These are phyloP conservation scores for Boloria selene DNA, from an alignment of 2,888 invertebrate genomes.

Conservation along the genomic window DNA sequence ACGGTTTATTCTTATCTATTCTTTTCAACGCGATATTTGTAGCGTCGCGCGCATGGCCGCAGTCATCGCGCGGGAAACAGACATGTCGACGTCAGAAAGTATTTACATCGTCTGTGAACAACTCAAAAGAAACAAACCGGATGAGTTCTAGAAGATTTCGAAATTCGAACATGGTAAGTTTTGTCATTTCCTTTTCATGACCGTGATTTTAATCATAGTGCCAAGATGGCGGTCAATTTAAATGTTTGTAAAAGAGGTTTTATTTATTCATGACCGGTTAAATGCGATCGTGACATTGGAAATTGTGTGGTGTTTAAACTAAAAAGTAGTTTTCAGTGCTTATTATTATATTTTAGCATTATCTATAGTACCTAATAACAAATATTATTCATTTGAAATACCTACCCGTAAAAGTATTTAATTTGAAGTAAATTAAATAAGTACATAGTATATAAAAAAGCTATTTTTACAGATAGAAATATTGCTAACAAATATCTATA, in stretches of 20 bases:
- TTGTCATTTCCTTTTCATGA: background rate
- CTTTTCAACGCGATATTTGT: conserved; percentile 48
- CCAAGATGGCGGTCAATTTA: conserved; percentile 33
- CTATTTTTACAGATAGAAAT: too few relatives aligned
- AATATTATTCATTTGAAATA: background rate
- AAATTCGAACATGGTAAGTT: conserved; percentile 60
- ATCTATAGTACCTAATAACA: background rate
- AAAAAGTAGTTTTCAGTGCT: background rate
- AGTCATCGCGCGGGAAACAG: conserved; percentile 56
- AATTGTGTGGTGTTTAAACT: conserved; percentile 1
- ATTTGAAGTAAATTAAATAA: too few relatives aligned
- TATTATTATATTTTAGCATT: background rate
- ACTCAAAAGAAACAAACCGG: conserved; percentile 20
- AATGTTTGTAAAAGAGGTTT: conserved; percentile 15
- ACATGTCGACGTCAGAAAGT: conserved; percentile 51
- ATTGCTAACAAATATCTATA: too few relatives aligned
- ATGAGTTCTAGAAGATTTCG: conserved; percentile 34
- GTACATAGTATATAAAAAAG: too few relatives aligned
- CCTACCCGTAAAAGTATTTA: too few relatives aligned
- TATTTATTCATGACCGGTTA: conserved; percentile 21
- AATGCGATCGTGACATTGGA: conserved; percentile 12
- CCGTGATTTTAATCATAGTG: background rate
- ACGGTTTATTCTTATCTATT: conserved; percentile 34
- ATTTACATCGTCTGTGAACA: conserved; percentile 24
- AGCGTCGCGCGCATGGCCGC: conserved; percentile 59